phyloP scores from a whole-genome alignment of 1,140 invertebrate species.

The Drosophila murphyi region DNA sequence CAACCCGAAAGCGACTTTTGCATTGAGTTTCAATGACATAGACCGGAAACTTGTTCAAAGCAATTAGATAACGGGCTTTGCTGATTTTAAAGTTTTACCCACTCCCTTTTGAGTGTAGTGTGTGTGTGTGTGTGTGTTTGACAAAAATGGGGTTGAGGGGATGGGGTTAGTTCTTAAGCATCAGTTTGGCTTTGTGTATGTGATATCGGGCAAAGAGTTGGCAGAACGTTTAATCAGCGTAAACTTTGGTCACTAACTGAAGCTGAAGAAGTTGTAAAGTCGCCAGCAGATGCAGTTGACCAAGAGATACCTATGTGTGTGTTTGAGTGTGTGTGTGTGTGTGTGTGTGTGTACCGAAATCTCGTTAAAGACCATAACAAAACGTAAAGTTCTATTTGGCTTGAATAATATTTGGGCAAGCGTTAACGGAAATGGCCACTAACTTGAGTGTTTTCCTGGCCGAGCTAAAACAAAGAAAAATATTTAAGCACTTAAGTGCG shows the following conservation, averaged over 20 bases:
- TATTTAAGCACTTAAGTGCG: slow-evolving; percentile 79
- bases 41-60: slow-evolving; percentile 74
- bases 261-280: slow-evolving; percentile 55
- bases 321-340: background rate
- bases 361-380: slow-evolving; percentile 57
- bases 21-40: slow-evolving; percentile 60
- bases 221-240: slow-evolving; percentile 74
- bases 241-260: slow-evolving; percentile 45
- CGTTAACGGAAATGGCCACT: slow-evolving; percentile 78
- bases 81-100: slow-evolving; percentile 65
- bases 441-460: slow-evolving; percentile 67
- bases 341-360: slow-evolving; percentile 36
- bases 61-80: slow-evolving; percentile 78
- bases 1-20: slow-evolving; percentile 72
- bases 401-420: slow-evolving; percentile 78
- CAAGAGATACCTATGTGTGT: slow-evolving; percentile 18
- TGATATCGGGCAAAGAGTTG: slow-evolving; percentile 51
- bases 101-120: slow-evolving; percentile 22
- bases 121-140: slow-evolving; percentile 14
- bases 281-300: slow-evolving; percentile 53
- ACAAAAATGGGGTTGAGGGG: background rate
- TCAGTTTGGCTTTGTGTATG: slow-evolving; percentile 10
- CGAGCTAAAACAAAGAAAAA: slow-evolving; percentile 71
- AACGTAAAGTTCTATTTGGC: slow-evolving; percentile 66
- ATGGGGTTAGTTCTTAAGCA: background rate